Percentiles rank a stretch among this genome's conserved stretches.
These are phyloP conservation scores for Amiota communis DNA, from an alignment of 2,888 invertebrate genomes.

Conservation along the genomic window DNA sequence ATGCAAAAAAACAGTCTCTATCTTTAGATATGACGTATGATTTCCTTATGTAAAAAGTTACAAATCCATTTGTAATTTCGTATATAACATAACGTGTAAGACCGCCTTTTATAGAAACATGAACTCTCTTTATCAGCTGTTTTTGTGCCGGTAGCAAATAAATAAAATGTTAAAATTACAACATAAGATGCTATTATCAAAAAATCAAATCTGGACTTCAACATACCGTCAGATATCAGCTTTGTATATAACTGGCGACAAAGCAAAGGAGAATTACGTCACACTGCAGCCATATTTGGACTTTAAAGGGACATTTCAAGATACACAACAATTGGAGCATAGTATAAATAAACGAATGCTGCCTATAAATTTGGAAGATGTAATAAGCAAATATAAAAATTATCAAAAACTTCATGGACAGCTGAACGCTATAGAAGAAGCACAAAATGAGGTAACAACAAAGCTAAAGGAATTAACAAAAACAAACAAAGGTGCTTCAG, in stretches of 20 bases:
- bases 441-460: constrained; percentile 74
- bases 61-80: no score
- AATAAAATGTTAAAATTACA: background rate
- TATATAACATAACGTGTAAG: no score
- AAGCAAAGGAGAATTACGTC: constrained; percentile 80
- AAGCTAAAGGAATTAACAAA: constrained; percentile 74
- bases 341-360: constrained; percentile 77
- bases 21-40: no score
- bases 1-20: no score
- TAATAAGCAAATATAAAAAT: constrained; percentile 78
- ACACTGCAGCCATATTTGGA: constrained; percentile 81
- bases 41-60: no score
- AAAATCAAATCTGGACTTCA: background rate
- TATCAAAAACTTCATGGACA: constrained; percentile 76
- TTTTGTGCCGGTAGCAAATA: background rate
- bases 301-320: constrained; percentile 76
- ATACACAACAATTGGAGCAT: constrained; percentile 74
- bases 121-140: constrained; percentile 1
- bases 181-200: background rate
- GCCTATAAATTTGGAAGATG: constrained; percentile 75
- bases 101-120: background rate
- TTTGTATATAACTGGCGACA: constrained; percentile 78
- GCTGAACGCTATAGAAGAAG: constrained; percentile 75
- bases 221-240: constrained; percentile 62
- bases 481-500: constrained; percentile 34